Evolutionary conservation across 2,888 invertebrate genomes (phyloP), one percentile per base, ranked within the genome.

Genomic region (Melanchra persicariae): DNA sequence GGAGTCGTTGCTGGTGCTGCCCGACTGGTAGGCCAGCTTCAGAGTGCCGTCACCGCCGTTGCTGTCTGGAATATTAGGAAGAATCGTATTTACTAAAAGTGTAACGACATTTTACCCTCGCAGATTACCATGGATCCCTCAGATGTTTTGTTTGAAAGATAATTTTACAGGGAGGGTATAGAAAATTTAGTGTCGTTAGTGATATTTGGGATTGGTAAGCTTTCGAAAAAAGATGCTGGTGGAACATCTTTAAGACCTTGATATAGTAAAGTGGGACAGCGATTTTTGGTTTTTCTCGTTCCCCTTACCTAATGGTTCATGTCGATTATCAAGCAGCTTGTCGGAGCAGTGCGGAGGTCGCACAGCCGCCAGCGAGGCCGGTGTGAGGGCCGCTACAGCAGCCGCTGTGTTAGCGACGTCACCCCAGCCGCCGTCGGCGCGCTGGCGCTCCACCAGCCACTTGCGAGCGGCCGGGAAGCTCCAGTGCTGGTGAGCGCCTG

Each of bases 381-480:
- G 97, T 0, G 97, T 97, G 12, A 98, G 94, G 0, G 98, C 98
- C n/a, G 98, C 96, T 0, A 98, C 97, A 0, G 98, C 98, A 73
- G 98, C 98, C 0, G 98, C 98, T 0, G 98, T 98, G 54, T 97
- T 95, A 2, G 97, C 97, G 3, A 98, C 97, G 83, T 96, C 96
- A 1, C 97, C 97, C 96, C 98, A 98, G 0, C 98, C 98, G 7
- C 98, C 98, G 86, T 98, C 98, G 0, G 97, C 94, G 76, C 96
- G 96, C 92, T 98, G 98, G 22, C 97, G 96, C 83, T 97, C 96
- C 70, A 97, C 96, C 54, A 98, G 96, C 97, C 98, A 98, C 76
- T 97, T 96, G 19, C 98, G 96, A 0, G 98, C 98, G 0, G 97
- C 97, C 0, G 98, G 97, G 77, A 97, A 97, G 89, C 98, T 98